Evolutionary conservation across 2,113 vertebrate species (phyloP).

Genomic region (Phalacrocorax carbo): DNA sequence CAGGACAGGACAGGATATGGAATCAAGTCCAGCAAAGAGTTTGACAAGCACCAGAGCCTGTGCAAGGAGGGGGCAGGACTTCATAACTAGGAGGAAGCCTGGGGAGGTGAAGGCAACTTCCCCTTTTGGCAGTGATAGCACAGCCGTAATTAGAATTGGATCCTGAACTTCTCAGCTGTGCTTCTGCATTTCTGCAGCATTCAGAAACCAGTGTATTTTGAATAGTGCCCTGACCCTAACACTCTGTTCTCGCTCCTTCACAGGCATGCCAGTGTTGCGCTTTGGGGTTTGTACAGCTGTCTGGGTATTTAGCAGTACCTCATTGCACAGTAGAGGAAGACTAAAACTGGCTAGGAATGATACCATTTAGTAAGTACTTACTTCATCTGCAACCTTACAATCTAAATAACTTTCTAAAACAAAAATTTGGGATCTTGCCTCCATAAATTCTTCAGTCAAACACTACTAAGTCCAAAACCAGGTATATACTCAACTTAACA

Average conservation of each 20-base stretch:
- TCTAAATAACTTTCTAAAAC: not conserved
- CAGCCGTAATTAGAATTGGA: not conserved
- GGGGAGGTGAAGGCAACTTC: not conserved
- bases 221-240: constrained; percentile 43
- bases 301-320: not conserved
- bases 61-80: not conserved
- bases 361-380: not conserved
- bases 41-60: not conserved
- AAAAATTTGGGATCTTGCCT: not conserved
- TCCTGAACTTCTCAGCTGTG: constrained; percentile 48
- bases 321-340: not conserved
- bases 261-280: not conserved
- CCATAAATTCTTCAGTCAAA: not conserved
- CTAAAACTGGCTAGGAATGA: not conserved
- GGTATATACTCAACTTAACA: not conserved
- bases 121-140: not conserved
- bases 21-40: not conserved
- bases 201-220: constrained; percentile 44
- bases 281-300: constrained; percentile 29
- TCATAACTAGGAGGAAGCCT: not conserved
- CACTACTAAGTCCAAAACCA: not conserved
- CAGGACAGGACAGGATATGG: not conserved
- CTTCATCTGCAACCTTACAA: not conserved
- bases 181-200: constrained; percentile 46
- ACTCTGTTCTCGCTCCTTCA: constrained; percentile 12